Conservation (phyloP, 2,888 invertebrate genomes). For the Agonum fuliginosum region DNA sequence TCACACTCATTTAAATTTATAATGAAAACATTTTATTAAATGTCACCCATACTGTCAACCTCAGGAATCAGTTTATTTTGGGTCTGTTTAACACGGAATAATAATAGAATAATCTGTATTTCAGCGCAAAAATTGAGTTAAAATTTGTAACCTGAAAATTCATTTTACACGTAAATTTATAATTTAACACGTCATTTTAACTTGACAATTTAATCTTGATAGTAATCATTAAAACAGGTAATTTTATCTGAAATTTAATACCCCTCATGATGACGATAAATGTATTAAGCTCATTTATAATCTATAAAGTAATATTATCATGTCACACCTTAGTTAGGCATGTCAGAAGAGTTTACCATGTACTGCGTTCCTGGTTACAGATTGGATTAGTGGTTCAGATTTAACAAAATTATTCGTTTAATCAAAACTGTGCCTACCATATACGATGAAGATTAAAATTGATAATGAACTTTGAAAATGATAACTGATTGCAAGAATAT, state of each 20-base stretch:
- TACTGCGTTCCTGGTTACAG: background rate
- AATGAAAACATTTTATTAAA: background rate
- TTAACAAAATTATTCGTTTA: conserved; percentile 31
- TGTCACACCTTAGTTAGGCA: conserved; percentile 11
- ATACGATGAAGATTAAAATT: conserved; percentile 1
- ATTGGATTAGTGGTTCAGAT: conserved; percentile 14
- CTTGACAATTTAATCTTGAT: too few relatives aligned
- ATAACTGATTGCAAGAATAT: background rate
- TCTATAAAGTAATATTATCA: conserved; percentile 20
- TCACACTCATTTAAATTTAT: background rate
- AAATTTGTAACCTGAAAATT: background rate
- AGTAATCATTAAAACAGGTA: conserved; percentile 9
- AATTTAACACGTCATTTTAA: too few relatives aligned
- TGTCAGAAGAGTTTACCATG: background rate
- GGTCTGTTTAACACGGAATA: background rate
- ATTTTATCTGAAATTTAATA: conserved; percentile 9
- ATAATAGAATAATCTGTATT: background rate
- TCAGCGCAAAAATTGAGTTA: background rate
- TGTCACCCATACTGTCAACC: background rate
- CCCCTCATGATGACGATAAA: background rate
- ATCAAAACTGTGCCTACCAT: conserved; percentile 12
- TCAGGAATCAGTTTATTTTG: conserved; percentile 8
- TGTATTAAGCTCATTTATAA: conserved; percentile 14
- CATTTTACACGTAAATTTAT: background rate
- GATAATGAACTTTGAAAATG: conserved; percentile 23